phyloP scores from a whole-genome alignment of 2,113 vertebrate species.

The Lepus europaeus region DNA sequence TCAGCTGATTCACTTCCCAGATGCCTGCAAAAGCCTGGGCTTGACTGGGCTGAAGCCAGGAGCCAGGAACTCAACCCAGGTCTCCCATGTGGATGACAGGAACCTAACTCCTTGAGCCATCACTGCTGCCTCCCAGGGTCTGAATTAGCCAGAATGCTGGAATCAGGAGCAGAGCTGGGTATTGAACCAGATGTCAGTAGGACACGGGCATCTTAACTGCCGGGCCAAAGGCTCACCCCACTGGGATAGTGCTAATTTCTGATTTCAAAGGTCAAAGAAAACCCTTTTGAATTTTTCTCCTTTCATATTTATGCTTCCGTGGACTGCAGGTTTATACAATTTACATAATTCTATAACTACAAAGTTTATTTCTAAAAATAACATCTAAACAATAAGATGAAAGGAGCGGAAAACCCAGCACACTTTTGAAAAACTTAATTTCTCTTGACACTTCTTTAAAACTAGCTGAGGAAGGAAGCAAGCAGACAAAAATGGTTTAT shows the following conservation, averaged over 20 bases:
- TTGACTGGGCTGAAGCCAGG: too few species aligned
- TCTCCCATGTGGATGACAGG: too few species aligned
- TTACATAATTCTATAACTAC: background rate
- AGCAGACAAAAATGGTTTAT: conserved; percentile 16
- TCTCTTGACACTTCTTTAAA: conserved; percentile 41
- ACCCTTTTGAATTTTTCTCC: conserved; percentile 21
- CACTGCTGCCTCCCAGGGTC: too few species aligned
- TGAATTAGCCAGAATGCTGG: too few species aligned
- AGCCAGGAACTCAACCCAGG: too few species aligned
- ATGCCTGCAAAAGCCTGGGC: too few species aligned
- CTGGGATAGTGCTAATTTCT: conserved; percentile 18
- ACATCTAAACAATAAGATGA: conserved; percentile 56
- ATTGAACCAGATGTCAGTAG: too few species aligned
- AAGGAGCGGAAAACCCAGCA: conserved; percentile 42
- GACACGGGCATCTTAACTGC: too few species aligned
- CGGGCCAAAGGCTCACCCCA: too few species aligned
- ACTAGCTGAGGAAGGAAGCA: conserved; percentile 17
- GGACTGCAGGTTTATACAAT: conserved; percentile 15
- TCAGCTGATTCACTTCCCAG: too few species aligned
- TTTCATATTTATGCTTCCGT: conserved; percentile 26
- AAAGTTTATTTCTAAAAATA: conserved; percentile 31
- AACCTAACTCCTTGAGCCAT: too few species aligned
- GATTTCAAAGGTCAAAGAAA: conserved; percentile 50
- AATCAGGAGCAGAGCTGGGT: too few species aligned
- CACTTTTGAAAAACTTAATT: conserved; percentile 30